Evolutionary conservation across 2,888 invertebrate species (phyloP), one percentile per base, ranked within the genome.

Genomic region (Patella ulyssiponensis): DNA sequence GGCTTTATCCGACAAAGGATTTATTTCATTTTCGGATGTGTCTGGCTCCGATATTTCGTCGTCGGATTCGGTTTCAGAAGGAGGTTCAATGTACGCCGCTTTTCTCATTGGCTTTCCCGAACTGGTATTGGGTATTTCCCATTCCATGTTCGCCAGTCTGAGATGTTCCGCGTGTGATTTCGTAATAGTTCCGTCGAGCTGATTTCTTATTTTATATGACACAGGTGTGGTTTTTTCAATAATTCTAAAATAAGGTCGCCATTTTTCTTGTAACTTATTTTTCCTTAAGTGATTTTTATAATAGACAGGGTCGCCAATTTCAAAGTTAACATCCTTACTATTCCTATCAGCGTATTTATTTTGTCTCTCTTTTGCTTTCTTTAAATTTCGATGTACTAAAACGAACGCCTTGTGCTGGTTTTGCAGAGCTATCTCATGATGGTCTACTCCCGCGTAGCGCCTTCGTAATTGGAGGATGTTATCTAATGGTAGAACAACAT

Each of bases 261-360:
- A n/a, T n/a, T n/a, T n/a, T n/a, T n/a, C n/a, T n/a, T n/a, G n/a
- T n/a, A n/a, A n/a, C n/a, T n/a, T n/a, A n/a, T n/a, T n/a, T n/a
- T n/a, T n/a, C n/a, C n/a, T n/a, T n/a, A n/a, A n/a, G n/a, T n/a
- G n/a, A n/a, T n/a, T n/a, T n/a, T n/a, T n/a, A n/a, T n/a, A n/a
- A n/a, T n/a, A 81, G 1, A 83, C 82, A 17, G 82, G 75, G 54
- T 82, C 83, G 53, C 74, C 77, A 14, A 82, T 72, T 69, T 82
- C 27, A 74, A 80, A 76, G n/a, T 71, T 33, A 70, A 69, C 56
- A 79, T 74, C 54, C 73, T 82, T 78, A 17, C 77, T 71, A n/a
- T 69, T 74, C 51, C 52, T 78, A 73, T 84, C 51, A n/a, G 79
- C 79, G 71, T 82, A 80, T 74, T 79, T 79, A 2, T 74, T 75